phyloP scores from a whole-genome alignment of 1,140 invertebrate species.

The Cherax quadricarinatus region DNA sequence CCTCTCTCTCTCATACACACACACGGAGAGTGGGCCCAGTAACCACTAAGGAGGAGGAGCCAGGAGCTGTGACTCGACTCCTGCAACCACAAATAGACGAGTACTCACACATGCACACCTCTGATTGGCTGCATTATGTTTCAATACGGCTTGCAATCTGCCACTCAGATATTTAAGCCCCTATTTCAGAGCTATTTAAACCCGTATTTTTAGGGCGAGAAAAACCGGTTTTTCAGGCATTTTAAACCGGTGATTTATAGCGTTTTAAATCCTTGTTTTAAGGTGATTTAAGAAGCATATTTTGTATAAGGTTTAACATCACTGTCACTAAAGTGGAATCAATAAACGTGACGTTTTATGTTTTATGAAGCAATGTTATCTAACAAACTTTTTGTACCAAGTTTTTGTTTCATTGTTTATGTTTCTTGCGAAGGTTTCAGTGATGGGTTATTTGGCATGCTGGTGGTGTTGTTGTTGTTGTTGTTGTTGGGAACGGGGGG shows the following conservation, averaged over 20 bases:
- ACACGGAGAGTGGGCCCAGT: too few species aligned
- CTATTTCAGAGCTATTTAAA: too few species aligned
- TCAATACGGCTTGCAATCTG: background rate
- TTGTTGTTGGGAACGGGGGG: too few species aligned
- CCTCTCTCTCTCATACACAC: too few species aligned
- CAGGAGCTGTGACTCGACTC: too few species aligned
- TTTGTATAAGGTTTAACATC: background rate
- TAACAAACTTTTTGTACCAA: background rate
- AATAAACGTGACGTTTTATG: background rate
- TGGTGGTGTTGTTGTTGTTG: background rate
- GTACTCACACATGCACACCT: background rate
- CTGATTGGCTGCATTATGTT: background rate
- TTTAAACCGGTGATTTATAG: too few species aligned
- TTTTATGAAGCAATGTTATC: background rate
- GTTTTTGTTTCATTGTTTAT: background rate
- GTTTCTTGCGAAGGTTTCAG: background rate
- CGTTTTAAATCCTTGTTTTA: background rate
- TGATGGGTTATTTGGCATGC: too few species aligned
- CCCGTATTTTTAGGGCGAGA: too few species aligned
- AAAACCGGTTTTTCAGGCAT: too few species aligned
- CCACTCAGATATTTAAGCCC: background rate
- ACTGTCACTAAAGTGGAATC: background rate
- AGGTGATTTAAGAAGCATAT: too few species aligned
- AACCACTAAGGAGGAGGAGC: too few species aligned
- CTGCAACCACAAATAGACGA: too few species aligned